Evolutionary conservation across 2,797 vertebrate species (phyloP).

Genomic region (Sebastes cheni): DNA sequence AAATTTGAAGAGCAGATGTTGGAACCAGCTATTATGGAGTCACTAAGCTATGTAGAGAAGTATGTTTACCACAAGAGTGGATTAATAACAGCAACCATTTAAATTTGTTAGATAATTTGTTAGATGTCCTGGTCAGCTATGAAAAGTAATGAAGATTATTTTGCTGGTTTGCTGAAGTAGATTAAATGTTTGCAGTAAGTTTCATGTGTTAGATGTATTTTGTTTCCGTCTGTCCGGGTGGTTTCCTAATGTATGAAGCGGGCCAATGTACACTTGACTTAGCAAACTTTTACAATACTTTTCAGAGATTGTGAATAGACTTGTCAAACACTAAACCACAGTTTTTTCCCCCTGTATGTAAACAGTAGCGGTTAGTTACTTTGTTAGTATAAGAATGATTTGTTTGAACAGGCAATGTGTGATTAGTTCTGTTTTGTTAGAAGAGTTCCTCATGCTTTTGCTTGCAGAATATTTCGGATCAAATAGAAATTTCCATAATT

Average conservation of each 20-base stretch:
- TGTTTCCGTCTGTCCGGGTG: neutral
- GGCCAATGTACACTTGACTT: neutral
- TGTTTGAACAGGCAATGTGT: constrained; percentile 46
- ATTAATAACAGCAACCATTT: constrained; percentile 30
- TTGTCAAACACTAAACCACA: constrained; percentile 42
- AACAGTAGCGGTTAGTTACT: constrained; percentile 40
- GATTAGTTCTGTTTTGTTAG: constrained; percentile 28
- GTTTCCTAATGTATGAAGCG: neutral
- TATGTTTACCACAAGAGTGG: constrained; percentile 34
- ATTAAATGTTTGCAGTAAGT: neutral
- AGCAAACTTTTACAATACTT: neutral
- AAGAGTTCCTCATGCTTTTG: neutral
- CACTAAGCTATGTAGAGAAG: constrained; percentile 57
- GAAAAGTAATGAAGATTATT: neutral
- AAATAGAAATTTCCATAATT: neutral
- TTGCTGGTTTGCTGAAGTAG: neutral
- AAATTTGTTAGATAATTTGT: neutral
- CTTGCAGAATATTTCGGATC: neutral
- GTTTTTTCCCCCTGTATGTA: constrained; percentile 12
- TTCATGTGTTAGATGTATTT: neutral
- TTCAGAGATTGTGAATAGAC: constrained; percentile 14
- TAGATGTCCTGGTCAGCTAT: neutral
- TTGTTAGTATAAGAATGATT: constrained; percentile 59
- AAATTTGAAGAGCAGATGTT: constrained; percentile 72
- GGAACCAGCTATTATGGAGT: constrained; percentile 58